Evolutionary conservation across 2,113 vertebrate genomes (phyloP).

Genomic region (Labeo rohita): DNA sequence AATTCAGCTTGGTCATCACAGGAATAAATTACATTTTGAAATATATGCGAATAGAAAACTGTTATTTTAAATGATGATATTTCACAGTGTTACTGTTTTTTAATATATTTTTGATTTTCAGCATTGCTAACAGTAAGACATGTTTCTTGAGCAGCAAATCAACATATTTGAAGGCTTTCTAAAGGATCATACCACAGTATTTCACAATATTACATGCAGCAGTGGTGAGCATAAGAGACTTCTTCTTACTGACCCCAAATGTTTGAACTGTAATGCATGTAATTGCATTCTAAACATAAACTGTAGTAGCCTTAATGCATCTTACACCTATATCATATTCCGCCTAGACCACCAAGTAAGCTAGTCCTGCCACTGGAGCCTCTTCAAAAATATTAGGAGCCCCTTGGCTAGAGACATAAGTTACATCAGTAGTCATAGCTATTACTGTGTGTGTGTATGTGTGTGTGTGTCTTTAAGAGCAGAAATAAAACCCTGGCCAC

Average conservation of each 20-base stretch:
- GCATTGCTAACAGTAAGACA: too few relatives aligned
- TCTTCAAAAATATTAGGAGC: neutral
- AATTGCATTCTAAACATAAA: neutral
- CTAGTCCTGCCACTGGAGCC: conserved; percentile 17
- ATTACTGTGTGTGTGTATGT: neutral
- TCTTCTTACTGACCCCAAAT: neutral
- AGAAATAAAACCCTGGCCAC: conserved; percentile 70
- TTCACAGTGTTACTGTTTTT: neutral
- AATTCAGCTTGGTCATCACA: neutral
- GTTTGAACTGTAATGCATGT: neutral
- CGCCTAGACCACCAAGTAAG: conserved; percentile 11
- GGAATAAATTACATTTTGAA: neutral
- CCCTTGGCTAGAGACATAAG: neutral
- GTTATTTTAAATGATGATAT: neutral
- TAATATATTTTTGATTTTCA: too few relatives aligned
- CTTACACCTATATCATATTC: neutral
- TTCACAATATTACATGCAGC: neutral
- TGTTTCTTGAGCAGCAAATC: too few relatives aligned
- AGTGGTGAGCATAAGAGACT: neutral
- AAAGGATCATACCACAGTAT: neutral
- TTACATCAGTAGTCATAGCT: conserved; percentile 20
- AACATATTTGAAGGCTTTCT: too few relatives aligned
- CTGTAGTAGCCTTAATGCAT: conserved; percentile 2
- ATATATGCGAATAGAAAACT: neutral
- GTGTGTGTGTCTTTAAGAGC: conserved; percentile 73